Evolutionary conservation across 2,113 vertebrate species (phyloP), one percentile per base, ranked within the genome.

Genomic region (Corythoichthys haematopterus): DNA sequence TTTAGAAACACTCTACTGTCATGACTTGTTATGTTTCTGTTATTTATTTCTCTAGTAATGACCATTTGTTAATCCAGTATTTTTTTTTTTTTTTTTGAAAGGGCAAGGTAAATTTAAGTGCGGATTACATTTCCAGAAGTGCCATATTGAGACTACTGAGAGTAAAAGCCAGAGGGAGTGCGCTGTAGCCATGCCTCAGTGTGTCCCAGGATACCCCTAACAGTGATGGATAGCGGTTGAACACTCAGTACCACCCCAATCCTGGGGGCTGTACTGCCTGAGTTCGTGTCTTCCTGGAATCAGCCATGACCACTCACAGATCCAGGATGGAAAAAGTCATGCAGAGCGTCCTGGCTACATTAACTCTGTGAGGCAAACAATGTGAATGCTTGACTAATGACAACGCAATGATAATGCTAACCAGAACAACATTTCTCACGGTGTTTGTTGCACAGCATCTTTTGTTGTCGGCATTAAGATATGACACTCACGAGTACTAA

Each of bases 21-120:
- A 66, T 66, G 50, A 43, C 67, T 40, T 45, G 57, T 65, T 48
- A 55, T 37, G 69, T 72, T 66, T 80, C 72, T 62, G 58, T 43
- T 43, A 28, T 28, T 28, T 28, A 28, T 28, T 28, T 62, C 46
- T 36, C 53, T 78, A 77, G 72, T 79, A 20, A 28, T 4, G 35
- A 64, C 47, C 64, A 75, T 84, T 87, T 59, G 66, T 73, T 77
- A 71, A 78, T 74, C 28, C 48, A 53, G 50, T 70, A 37, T 16
- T 0, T 64, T 37, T 11, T 43, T 40, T 40, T 43, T 43, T 43
- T 43, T 43, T 43, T 43, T 43, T 43, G 6, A 36, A 6, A 70
- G 74, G 79, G 77, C 76, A 74, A 51, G 81, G 82, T 88, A 88
- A 85, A 88, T 88, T 80, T 88, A 90, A 77, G 69, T 3, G 20